Evolutionary conservation across 2,888 invertebrate species (phyloP), one percentile per base, ranked within the genome.

Genomic region (Andrena bicolor): DNA sequence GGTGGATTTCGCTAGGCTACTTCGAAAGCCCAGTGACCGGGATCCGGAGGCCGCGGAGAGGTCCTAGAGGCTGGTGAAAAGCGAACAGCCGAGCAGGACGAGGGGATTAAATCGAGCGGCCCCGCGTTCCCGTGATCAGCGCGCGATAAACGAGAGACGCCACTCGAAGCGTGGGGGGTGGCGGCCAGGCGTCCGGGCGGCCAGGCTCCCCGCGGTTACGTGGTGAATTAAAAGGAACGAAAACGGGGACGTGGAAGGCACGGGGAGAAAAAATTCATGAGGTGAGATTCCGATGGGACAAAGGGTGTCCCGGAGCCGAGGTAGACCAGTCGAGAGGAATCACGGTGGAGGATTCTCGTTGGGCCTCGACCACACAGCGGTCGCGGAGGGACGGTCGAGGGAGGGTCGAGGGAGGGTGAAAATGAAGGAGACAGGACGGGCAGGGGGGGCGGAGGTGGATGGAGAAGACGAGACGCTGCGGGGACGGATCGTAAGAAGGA

Each of bases 291-390:
- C 51, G 13, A 41, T 49, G 71, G 66, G 71, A 86, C 74, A 87
- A 82, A 84, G 73, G 76, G 71, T 63, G 74, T 73, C 71, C 66
- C 69, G 53, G 65, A 56, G 56, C 32, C 49, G 41, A 53, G 79
- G 64, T 73, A 76, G 66, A 51, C 53, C 71, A 60, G n/a, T 92
- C 92, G 90, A 92, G 91, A 94, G 80, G 77, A 86, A 82, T 82
- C 72, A 70, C 61, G 71, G 64, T 69, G 53, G 76, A 76, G 79
- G 63, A 82, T 86, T 80, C 76, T 76, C 78, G 74, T 84, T 81
- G 77, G 73, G 64, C 35, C 53, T 26, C 56, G 10, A 13, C 51
- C 60, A 48, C 41, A 58, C 49, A 41, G 61, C 53, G 61, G 77
- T 77, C 80, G 32, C 80, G 56, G 71, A 53, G 51, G 4, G 80